Base-by-base conservation (phyloP, 2,888 invertebrate species). In the Nymphalis c-album region DNA sequence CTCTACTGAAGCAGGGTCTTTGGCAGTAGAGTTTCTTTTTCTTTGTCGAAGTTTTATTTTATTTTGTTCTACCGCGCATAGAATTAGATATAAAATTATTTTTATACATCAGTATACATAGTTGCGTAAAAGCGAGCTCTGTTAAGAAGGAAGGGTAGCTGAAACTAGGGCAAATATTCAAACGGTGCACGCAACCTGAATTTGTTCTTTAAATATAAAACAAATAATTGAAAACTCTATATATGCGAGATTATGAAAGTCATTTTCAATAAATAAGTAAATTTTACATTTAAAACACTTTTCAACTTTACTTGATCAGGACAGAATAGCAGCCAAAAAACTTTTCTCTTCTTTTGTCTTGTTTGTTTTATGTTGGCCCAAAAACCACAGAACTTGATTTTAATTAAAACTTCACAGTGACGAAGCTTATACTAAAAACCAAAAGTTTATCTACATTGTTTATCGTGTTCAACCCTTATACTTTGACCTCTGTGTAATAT, bases 401-500 rank as follows among this genome's bases (percentile, higher is more conserved):
- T 55, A 55, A 55, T 55, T 55, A 55, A 55, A 55, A 55, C 53
- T 55, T 55, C 31, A 55, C 31, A 26, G 53, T 55, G 53, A 55
- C 53, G 31, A 55, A 55, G 53, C 53, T 53, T 53, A 53, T 53
- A 53, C 53, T 53, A 53, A 26, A 53, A 53, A 53, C 26, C 53
- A 26, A 53, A 53, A 53, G 20, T 53, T 53, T 53, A 31, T 31
- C 53, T 26, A 31, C 31, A 31, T 55, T 31, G n/a, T 55, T 31
- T 55, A 31, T 55, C n/a, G 22, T n/a, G 53, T 31, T 55, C 17
- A 55, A 55, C 31, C 31, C 17, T 55, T 31, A 26, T 55, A 55
- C 26, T 17, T 55, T 55, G 31, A 55, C 53, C 26, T 57, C 35
- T 18, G 8, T n/a, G 18, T 20, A 16, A 13, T 26, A 26, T 53